Base-by-base conservation (phyloP, 2,113 vertebrate genomes). In the Cichladusa arquata region DNA sequence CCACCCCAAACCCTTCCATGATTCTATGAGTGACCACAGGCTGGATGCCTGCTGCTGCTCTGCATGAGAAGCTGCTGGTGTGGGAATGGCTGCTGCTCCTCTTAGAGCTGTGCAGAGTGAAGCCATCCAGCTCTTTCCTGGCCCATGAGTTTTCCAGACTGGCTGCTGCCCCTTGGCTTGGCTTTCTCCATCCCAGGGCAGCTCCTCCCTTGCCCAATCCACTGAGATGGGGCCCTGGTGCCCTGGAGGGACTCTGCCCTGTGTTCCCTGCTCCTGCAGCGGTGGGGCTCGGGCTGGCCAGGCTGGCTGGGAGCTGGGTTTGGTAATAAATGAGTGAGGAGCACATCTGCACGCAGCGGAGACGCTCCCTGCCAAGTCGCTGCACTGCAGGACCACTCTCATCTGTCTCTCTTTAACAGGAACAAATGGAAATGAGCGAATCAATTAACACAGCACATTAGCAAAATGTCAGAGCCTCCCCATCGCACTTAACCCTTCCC, bases 351-450 rank as follows among this genome's bases (percentile, higher is more conserved):
- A 98, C 97, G 53, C 97, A 98, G 97, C 92, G 51, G 97, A 97
- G 96, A 95, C 97, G 97, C 97, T 96, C 95, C 96, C 98, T 98
- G 98, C 98, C 98, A 99, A 98, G 97, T 77, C 88, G 5, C 96
- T 98, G 98, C 99, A 97, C 98, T 97, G 98, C 98, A 98, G 98
- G 98, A 98, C 98, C 98, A 98, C 98, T 98, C 98, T 98, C 97
- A 98, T 98, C 98, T 98, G 98, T 98, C 98, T 98, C 98, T 98
- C 98, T 98, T 98, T 99, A 98, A 97, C 98, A 98, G 97, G 98
- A 98, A 98, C 98, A 99, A 99, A 99, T 99, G 98, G 98, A 98
- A 98, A 98, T 98, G 98, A 99, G 98, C 92, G 98, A 99, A 99
- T 99, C 98, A 99, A 99, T 99, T 99, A 99, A 98, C 97, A 98